Evolutionary conservation across 1,140 invertebrate genomes (phyloP).

Genomic region (Microvelia longipes): DNA sequence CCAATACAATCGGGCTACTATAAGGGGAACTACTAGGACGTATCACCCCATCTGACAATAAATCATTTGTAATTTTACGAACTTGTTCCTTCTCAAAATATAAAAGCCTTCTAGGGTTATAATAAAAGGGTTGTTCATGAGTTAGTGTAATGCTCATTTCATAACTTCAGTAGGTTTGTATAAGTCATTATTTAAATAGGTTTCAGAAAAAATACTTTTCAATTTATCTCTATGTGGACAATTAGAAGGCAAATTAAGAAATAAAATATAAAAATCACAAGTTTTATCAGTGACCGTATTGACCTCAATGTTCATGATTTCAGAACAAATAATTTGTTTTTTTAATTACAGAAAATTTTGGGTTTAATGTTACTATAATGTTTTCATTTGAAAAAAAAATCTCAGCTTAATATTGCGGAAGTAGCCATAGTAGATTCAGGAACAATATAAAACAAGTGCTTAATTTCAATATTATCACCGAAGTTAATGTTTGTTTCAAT

Average conservation of each 20-base stretch:
- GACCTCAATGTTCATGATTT: not conserved
- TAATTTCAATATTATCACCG: not conserved
- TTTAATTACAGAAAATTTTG: not conserved
- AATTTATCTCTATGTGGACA: not conserved
- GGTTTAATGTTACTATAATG: not conserved
- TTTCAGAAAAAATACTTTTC: not conserved
- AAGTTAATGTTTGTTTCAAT: not conserved
- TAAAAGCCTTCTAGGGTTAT: not conserved
- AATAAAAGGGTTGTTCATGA: conserved; percentile 2
- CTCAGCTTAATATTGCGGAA: not conserved
- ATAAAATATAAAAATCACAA: not conserved
- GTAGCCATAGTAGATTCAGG: not conserved
- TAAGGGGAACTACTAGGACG: conserved; percentile 21
- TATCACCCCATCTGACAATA: conserved; percentile 16
- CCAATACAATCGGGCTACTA: conserved; percentile 26
- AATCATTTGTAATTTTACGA: not conserved
- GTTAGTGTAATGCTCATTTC: not conserved
- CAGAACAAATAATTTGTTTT: not conserved
- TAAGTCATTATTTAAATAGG: not conserved
- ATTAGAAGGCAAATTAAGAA: not conserved
- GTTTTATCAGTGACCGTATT: not conserved
- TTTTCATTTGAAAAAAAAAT: not conserved
- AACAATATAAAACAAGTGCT: not conserved
- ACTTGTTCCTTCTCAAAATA: not conserved
- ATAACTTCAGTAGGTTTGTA: not conserved